These are phyloP conservation scores for Drosophila varians DNA, from an alignment of 1,140 invertebrate genomes.

Conservation along the genomic window DNA sequence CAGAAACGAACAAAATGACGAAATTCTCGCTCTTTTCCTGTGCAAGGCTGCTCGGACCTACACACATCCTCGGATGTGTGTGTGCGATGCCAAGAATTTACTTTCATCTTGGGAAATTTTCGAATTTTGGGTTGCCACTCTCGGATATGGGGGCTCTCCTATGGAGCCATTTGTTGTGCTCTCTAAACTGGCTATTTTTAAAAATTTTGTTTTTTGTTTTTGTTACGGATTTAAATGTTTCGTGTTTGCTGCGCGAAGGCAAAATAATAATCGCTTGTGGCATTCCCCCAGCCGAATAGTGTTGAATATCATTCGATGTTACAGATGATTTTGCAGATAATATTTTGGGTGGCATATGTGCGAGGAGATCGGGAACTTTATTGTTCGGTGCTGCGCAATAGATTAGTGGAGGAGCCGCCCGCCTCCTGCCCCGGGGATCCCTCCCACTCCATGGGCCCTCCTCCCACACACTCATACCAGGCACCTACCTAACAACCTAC, in stretches of 20 bases:
- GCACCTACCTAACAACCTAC: too few relatives aligned
- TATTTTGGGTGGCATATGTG: conserved; percentile 45
- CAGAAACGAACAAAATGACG: conserved; percentile 23
- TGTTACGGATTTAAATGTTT: conserved; percentile 33
- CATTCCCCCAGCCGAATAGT: conserved; percentile 76
- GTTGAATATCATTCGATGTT: conserved; percentile 81
- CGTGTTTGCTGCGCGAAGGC: conserved; percentile 50
- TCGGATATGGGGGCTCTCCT: conserved; percentile 8
- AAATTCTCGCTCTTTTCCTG: conserved; percentile 55
- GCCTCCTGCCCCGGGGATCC: background rate
- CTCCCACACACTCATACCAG: background rate
- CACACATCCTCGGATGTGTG: conserved; percentile 8
- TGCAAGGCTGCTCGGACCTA: conserved; percentile 49
- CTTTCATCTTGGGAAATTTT: conserved; percentile 77
- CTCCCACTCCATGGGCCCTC: background rate
- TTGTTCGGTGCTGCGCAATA: conserved; percentile 41
- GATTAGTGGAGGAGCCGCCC: conserved; percentile 14
- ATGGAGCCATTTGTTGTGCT: conserved; percentile 30
- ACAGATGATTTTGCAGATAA: conserved; percentile 74
- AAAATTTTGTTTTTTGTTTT: conserved; percentile 42
- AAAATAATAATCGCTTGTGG: conserved; percentile 81
- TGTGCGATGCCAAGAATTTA: conserved; percentile 69
- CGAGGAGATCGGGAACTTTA: conserved; percentile 2
- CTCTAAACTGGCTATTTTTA: conserved; percentile 43
- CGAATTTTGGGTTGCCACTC: conserved; percentile 30